phyloP scores from a whole-genome alignment of 2,888 invertebrate genomes.

The Parnassius glacialis region DNA sequence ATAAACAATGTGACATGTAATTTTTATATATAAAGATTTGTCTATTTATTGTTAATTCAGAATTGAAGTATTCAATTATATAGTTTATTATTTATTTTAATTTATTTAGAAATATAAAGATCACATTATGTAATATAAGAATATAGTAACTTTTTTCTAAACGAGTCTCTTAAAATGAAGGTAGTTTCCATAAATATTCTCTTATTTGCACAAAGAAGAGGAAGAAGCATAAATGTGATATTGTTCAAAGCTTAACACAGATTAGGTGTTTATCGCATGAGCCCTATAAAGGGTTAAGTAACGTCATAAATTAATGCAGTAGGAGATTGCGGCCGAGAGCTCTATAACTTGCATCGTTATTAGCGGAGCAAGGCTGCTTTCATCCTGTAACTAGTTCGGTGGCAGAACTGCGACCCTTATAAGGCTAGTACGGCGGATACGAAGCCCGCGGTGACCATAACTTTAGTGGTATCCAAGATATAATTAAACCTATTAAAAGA shows the following conservation, averaged over 20 bases:
- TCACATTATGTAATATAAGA: too few species aligned
- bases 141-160: too few species aligned
- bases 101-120: too few species aligned
- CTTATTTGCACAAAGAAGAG: too few species aligned
- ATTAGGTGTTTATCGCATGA: conserved; percentile 43
- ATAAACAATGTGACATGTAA: too few species aligned
- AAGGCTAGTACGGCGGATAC: conserved; percentile 57
- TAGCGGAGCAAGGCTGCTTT: conserved; percentile 59
- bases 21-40: too few species aligned
- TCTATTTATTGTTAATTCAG: too few species aligned
- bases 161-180: too few species aligned
- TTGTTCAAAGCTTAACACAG: conserved; percentile 30
- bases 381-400: conserved; percentile 62
- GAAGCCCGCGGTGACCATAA: conserved; percentile 43
- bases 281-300: conserved; percentile 40
- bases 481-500: conserved; percentile 24
- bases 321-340: conserved; percentile 35
- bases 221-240: conserved; percentile 16
- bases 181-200: too few species aligned
- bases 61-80: too few species aligned
- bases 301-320: conserved; percentile 41
- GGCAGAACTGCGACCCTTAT: conserved; percentile 62
- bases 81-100: too few species aligned
- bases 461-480: conserved; percentile 21
- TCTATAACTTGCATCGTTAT: conserved; percentile 50